phyloP scores from a whole-genome alignment of 2,113 vertebrate species.

The Oophaga pumilio region DNA sequence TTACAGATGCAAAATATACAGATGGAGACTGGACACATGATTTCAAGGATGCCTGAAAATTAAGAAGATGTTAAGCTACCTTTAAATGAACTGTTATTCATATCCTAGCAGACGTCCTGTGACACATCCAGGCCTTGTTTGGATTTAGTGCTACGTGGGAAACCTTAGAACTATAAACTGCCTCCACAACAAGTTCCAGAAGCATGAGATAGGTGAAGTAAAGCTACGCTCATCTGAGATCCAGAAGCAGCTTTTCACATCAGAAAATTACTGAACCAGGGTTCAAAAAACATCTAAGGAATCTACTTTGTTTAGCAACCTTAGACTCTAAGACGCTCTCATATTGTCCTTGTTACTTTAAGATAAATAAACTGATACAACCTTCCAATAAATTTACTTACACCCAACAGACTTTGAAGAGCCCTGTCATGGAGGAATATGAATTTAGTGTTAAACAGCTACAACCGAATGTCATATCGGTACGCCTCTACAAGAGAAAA shows the following conservation, averaged over 20 bases:
- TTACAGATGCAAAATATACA: conserved; percentile 29
- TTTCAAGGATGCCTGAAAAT: conserved; percentile 24
- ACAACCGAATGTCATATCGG: conserved; percentile 96
- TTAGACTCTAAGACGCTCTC: neutral
- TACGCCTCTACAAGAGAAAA: conserved; percentile 93
- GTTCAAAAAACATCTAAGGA: conserved; percentile 32
- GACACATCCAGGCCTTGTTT: conserved; percentile 29
- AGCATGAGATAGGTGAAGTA: conserved; percentile 40
- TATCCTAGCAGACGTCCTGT: conserved; percentile 10
- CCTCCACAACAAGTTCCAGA: conserved; percentile 20
- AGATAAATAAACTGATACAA: conserved; percentile 11
- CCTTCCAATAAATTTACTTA: neutral
- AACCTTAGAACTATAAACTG: conserved; percentile 38
- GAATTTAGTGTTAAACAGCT: conserved; percentile 90
- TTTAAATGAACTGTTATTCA: conserved; percentile 16
- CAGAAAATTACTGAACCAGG: neutral
- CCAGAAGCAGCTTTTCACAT: neutral
- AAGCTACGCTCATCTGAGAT: conserved; percentile 6
- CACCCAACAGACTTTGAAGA: conserved; percentile 18
- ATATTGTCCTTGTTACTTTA: neutral
- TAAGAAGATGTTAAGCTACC: conserved; percentile 30
- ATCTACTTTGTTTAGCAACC: neutral
- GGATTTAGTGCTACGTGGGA: conserved; percentile 40
- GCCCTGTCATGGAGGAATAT: conserved; percentile 84
- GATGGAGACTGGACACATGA: conserved; percentile 5